Evolutionary conservation across 1,140 invertebrate species (phyloP), one percentile per base, ranked within the genome.

Genomic region (Pararge aegeria): DNA sequence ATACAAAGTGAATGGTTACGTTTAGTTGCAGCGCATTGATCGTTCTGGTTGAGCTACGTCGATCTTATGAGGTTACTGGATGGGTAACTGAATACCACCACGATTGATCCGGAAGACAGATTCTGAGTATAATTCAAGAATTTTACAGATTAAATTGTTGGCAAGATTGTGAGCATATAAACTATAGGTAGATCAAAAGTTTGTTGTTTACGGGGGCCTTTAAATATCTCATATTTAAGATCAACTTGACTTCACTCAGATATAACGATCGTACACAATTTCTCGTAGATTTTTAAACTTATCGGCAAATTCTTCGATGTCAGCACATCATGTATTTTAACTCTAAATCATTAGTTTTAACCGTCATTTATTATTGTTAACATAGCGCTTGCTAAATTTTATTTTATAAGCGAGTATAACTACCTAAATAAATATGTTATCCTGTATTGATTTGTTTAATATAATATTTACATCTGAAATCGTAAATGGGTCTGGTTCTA

Each of bases 311-410:
- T 58, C 52, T 68, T 64, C 65, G 53, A 20, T 66, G 77, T 80
- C 75, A 84, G 83, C 81, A 84, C 81, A 86, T 86, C 84, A 82
- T 88, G 83, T 84, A 80, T 83, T 80, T 52, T 55, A 24, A 34
- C 30, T 34, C 30, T 10, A 12, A 1, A 34, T n/a, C 30, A 70
- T 63, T 62, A 61, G 54, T 64, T 64, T 54, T 53, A 48, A 29
- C 10, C 12, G 50, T 54, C n/a, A 18, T 52, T 60, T 51, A 58
- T 34, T 34, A 50, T 34, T 49, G 10, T 27, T 49, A 64, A 53
- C 54, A 30, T 65, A 60, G 49, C 57, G 42, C 29, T 38, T 37
- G 63, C 63, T 65, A 50, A 61, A 27, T 3, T 56, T 66, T 48
- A 37, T 53, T 60, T 55, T 30, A 9, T 53, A 48, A 60, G 58